Evolutionary conservation across 2,113 vertebrate species (phyloP), one percentile per base, ranked within the genome.

Genomic region (Promerops cafer): DNA sequence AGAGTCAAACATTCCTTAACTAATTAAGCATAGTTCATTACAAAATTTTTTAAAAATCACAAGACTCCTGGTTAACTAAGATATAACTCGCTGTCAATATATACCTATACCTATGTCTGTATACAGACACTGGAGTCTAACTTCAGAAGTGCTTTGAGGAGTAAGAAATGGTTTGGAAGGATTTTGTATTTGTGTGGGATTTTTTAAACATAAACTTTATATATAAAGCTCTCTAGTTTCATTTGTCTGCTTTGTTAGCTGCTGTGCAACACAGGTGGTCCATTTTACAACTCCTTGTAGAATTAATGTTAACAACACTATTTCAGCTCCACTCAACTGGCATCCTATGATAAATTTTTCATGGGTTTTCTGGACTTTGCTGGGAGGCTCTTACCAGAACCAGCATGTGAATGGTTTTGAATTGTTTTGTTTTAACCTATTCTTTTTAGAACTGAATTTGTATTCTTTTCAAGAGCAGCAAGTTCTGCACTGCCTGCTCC

Each of bases 31-130:
- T 42, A 57, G 31, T 42, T 50, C 16, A 50, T 66, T 35, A 26
- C 24, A 66, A 31, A 2, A 0, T 50, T 35, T 35, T 50, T 66
- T 11, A 0, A 6, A 57, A 57, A 50, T 50, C 44, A 31, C 44
- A 11, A 2, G 59, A 76, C 6, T 76, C 11, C 31, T 42, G 6
- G 17, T 26, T 76, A 40, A 22, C 42, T 57, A 57, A 35, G 11
- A 26, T 42, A 7, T 6, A 66, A 35, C 10, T 66, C 2, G 0
- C 6, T 66, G 31, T 30, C 61, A 42, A 5, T 42, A 2, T 6
- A 63, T n/a, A n/a, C n/a, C n/a, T n/a, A n/a, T n/a, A n/a, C n/a
- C n/a, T n/a, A n/a, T 2, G 4, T 66, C 11, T 5, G 1, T n/a
- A 18, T 68, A 45, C 20, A 44, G 33, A 53, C 26, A 42, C 16